These are phyloP conservation scores for Amblyjoppa fuscipennis DNA, from an alignment of 2,888 invertebrate genomes.

Conservation along the genomic window DNA sequence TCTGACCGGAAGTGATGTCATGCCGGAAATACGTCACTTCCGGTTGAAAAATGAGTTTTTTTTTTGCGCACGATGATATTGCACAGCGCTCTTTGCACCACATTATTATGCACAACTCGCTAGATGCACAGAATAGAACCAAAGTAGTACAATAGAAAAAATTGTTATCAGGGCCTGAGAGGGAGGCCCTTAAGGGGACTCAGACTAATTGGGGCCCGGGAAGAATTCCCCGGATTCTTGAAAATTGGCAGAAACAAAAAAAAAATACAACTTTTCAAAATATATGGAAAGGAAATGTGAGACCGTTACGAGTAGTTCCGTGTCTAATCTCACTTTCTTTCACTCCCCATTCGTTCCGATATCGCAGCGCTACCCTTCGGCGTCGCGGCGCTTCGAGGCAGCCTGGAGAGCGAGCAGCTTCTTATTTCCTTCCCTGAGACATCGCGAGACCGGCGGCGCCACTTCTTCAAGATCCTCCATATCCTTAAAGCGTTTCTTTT, in stretches of 20 bases:
- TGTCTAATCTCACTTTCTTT: neutral
- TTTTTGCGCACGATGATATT: no score
- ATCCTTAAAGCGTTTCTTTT: conserved; percentile 77
- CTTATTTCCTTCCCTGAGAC: conserved; percentile 67
- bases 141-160: no score
- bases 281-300: neutral
- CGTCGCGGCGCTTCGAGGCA: conserved; percentile 34
- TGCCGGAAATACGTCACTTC: neutral
- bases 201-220: no score
- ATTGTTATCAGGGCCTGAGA: neutral
- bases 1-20: no score
- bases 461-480: conserved; percentile 83
- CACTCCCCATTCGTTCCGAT: neutral
- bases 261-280: neutral
- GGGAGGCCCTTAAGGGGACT: no score
- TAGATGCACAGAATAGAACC: no score
- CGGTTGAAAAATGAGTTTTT: no score
- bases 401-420: conserved; percentile 47
- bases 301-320: neutral
- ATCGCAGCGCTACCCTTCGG: conserved; percentile 46
- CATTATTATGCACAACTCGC: no score
- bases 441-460: conserved; percentile 76
- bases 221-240: no score
- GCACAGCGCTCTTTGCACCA: no score
- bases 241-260: neutral